Conservation (phyloP, 2,113 vertebrate species). For the Clarias gariepinus region DNA sequence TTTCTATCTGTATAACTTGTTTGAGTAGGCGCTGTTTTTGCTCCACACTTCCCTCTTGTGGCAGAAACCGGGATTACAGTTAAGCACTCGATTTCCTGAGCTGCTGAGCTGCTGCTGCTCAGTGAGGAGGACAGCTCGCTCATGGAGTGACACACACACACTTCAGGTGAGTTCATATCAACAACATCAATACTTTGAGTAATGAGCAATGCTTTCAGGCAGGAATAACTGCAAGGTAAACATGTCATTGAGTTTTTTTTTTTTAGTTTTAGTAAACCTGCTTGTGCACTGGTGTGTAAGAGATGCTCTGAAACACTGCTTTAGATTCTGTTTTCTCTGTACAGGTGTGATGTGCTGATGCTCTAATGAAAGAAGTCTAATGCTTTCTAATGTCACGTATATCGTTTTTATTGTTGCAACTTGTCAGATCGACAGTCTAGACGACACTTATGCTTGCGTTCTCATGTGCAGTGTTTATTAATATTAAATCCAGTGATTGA, state of each 20-base stretch:
- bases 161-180: conserved; percentile 39
- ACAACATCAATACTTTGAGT: not conserved
- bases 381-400: not conserved
- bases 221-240: not conserved
- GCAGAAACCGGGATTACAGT: conserved; percentile 13
- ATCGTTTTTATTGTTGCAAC: not conserved
- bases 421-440: not conserved
- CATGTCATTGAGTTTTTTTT: not conserved
- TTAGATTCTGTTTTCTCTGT: not conserved
- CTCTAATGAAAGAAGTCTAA: no score
- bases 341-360: not conserved
- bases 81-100: conserved; percentile 24
- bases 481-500: not conserved
- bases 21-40: not conserved
- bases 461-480: not conserved
- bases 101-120: conserved; percentile 15
- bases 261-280: not conserved
- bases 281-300: not conserved
- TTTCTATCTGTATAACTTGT: not conserved
- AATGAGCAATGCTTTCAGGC: not conserved
- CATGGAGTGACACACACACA: conserved; percentile 44
- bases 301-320: not conserved
- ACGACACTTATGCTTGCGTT: not conserved
- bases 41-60: conserved; percentile 26
- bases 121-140: conserved; percentile 34